A percentile compares a stretch with the other conserved stretches of the same genome.
phyloP scores from a whole-genome alignment of 1,140 invertebrate genomes.

The Tyrophagus putrescentiae region DNA sequence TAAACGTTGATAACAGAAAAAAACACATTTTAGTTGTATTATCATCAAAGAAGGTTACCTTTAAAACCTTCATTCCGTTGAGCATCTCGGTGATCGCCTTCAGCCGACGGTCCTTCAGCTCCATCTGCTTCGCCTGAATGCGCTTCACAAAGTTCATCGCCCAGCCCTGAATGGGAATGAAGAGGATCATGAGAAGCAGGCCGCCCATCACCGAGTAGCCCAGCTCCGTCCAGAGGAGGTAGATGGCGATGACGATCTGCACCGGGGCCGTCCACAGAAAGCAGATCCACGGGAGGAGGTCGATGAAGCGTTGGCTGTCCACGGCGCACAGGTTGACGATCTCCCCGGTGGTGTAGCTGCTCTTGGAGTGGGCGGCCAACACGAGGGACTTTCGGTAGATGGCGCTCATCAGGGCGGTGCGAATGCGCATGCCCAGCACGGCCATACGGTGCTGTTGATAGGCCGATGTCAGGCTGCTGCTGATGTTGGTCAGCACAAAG shows the following conservation, averaged over 20 bases:
- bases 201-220: constrained; percentile 36
- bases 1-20: background rate
- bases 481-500: constrained; percentile 28
- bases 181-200: constrained; percentile 34
- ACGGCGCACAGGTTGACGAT: constrained; percentile 28
- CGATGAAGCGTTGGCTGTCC: constrained; percentile 22
- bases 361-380: too few relatives aligned
- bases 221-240: constrained; percentile 53
- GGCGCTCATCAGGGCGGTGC: constrained; percentile 28
- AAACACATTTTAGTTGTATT: background rate
- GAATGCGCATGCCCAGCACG: constrained; percentile 25
- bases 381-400: constrained; percentile 28
- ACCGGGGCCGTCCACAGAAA: constrained; percentile 25
- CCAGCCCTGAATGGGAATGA: constrained; percentile 37
- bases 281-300: constrained; percentile 15
- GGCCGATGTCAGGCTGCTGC: background rate
- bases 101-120: constrained; percentile 48
- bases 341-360: constrained; percentile 26
- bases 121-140: constrained; percentile 28
- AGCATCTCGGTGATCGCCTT: constrained; percentile 90
- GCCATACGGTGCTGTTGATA: constrained; percentile 13
- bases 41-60: constrained; percentile 54
- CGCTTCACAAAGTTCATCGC: constrained; percentile 34
- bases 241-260: constrained; percentile 21
- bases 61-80: constrained; percentile 72